These are phyloP conservation scores for Pampus argenteus DNA, from an alignment of 2,797 vertebrate species.

Conservation along the genomic window DNA sequence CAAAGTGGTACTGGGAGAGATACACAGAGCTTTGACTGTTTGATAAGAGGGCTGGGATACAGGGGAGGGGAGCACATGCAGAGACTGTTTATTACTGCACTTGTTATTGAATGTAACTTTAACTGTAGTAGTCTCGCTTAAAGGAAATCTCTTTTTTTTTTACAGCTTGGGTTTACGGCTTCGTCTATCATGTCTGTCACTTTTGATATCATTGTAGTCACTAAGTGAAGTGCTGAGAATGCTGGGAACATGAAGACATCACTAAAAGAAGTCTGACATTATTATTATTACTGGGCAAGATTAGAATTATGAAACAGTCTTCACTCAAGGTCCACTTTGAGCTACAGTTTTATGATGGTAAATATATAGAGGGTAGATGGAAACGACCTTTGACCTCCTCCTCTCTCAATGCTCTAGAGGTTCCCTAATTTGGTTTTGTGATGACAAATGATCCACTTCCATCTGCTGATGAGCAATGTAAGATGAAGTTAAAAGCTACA, in stretches of 20 bases:
- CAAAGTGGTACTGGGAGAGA: constrained; percentile 49
- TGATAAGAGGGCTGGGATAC: neutral
- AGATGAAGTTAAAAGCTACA: neutral
- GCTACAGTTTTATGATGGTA: too few relatives aligned
- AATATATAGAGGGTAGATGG: too few relatives aligned
- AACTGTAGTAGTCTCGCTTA: neutral
- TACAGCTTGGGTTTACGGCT: neutral
- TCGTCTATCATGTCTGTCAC: too few relatives aligned
- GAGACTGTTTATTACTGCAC: neutral
- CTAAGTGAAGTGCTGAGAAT: neutral
- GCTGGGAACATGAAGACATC: neutral
- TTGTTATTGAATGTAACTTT: too few relatives aligned
- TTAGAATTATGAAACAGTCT: too few relatives aligned
- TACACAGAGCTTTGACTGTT: constrained; percentile 2
- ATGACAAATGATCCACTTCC: neutral
- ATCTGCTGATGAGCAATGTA: neutral
- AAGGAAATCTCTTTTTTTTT: neutral
- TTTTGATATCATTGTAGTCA: too few relatives aligned
- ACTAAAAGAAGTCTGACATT: neutral
- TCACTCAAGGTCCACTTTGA: too few relatives aligned
- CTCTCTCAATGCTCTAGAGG: too few relatives aligned
- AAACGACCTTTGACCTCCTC: too few relatives aligned
- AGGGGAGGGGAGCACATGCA: neutral
- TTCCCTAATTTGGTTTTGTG: neutral
- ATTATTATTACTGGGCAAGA: neutral